Evolutionary conservation across 2,797 vertebrate genomes (phyloP).

Genomic region (Sebastes vulpes): DNA sequence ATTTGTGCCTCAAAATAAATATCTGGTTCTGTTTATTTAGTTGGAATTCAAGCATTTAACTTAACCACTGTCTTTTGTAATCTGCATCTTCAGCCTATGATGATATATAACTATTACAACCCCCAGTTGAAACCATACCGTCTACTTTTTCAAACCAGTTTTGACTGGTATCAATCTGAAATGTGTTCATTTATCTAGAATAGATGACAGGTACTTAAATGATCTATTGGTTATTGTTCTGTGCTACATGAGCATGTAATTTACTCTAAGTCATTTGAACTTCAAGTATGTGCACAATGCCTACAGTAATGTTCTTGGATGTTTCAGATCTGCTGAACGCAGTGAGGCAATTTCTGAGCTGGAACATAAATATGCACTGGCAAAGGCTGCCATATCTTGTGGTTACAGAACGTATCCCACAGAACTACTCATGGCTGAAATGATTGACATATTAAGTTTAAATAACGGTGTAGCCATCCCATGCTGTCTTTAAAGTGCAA

Average conservation of each 20-base stretch:
- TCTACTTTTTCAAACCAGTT: neutral
- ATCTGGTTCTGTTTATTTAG: neutral
- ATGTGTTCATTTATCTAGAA: neutral
- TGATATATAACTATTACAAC: neutral
- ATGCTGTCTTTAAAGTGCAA: constrained; percentile 74
- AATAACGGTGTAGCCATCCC: constrained; percentile 75
- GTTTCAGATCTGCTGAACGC: constrained; percentile 43
- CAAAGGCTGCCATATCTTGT: constrained; percentile 76
- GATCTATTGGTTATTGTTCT: constrained; percentile 17
- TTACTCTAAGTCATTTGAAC: neutral
- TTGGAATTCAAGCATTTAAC: neutral
- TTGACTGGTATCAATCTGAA: neutral
- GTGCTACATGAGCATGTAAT: constrained; percentile 16
- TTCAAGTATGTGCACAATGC: neutral
- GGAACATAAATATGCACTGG: constrained; percentile 78
- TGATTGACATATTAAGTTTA: constrained; percentile 86
- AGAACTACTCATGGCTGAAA: constrained; percentile 73
- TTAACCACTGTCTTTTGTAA: neutral
- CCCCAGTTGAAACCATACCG: neutral
- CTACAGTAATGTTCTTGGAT: constrained; percentile 34
- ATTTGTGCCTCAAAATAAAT: neutral
- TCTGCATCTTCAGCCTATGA: neutral
- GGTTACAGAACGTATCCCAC: constrained; percentile 70
- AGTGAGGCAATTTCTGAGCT: constrained; percentile 54
- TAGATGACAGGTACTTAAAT: neutral